These are phyloP conservation scores for Brachionus koreanus DNA, from an alignment of 1,140 invertebrate genomes.

Conservation along the genomic window DNA sequence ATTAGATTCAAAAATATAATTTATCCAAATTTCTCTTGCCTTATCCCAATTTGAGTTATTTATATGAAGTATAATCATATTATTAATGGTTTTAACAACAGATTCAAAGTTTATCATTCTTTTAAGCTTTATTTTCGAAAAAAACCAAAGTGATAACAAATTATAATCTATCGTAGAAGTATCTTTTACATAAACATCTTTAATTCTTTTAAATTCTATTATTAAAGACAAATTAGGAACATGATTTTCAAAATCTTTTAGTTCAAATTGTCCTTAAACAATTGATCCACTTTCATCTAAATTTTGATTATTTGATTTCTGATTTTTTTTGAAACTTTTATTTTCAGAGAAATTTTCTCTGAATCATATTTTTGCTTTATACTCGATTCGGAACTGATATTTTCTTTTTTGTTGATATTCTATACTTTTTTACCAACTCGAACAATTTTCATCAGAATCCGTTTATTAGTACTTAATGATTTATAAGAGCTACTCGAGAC, in stretches of 20 bases:
- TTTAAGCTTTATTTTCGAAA: neutral
- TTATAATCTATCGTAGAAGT: too few relatives aligned
- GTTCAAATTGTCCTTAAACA: neutral
- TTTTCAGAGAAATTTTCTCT: neutral
- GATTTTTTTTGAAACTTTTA: neutral
- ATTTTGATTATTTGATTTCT: too few relatives aligned
- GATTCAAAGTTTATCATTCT: neutral
- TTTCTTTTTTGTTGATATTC: neutral
- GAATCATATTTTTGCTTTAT: neutral
- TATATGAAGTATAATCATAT: neutral
- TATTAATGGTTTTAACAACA: neutral
- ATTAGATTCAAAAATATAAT: neutral
- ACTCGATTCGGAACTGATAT: neutral
- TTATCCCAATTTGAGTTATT: neutral
- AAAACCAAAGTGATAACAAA: neutral
- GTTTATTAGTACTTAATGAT: neutral
- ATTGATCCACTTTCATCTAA: neutral
- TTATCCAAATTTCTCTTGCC: neutral
- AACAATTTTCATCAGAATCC: neutral
- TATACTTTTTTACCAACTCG: neutral
- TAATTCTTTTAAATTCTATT: too few relatives aligned
- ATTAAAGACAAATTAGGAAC: too few relatives aligned
- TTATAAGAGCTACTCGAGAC: neutral
- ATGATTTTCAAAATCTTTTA: neutral
- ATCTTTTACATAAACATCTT: too few relatives aligned